phyloP scores from a whole-genome alignment of 2,888 invertebrate species.

The Drosophila leonis region DNA sequence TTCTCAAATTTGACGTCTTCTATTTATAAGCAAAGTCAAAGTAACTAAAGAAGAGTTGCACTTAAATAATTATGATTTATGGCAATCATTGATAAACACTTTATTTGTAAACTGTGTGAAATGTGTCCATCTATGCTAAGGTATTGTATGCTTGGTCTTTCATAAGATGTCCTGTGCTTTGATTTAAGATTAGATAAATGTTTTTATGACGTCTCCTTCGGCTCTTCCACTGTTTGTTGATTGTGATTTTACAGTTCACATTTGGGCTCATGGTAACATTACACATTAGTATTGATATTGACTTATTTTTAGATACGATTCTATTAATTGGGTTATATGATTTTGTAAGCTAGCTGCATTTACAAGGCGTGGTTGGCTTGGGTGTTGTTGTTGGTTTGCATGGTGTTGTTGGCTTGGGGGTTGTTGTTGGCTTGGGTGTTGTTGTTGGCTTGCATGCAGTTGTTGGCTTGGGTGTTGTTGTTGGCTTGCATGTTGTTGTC shows the following conservation, averaged over 20 bases:
- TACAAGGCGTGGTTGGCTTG: no score
- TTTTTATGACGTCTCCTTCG: background rate
- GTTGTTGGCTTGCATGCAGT: background rate
- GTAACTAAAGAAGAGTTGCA: background rate
- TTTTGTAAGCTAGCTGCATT: no score
- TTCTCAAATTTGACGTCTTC: conserved; percentile 15
- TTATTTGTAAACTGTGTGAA: background rate
- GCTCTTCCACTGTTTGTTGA: background rate
- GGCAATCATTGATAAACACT: background rate
- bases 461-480: background rate
- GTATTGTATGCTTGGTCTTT: conserved; percentile 10
- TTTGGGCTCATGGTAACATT: background rate
- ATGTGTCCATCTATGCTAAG: background rate
- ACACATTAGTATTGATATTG: no score
- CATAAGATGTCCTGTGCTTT: background rate
- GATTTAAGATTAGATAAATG: conserved; percentile 5
- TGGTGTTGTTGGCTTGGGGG: background rate
- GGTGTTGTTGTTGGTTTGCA: background rate
- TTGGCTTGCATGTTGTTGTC: background rate
- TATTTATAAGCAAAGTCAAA: background rate
- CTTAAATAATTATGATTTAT: background rate
- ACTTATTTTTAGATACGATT: no score
- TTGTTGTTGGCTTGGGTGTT: background rate
- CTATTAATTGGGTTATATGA: no score
- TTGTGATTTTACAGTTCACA: background rate